Evolutionary conservation across 1,140 invertebrate species (phyloP).

Genomic region (Aphis craccivora): DNA sequence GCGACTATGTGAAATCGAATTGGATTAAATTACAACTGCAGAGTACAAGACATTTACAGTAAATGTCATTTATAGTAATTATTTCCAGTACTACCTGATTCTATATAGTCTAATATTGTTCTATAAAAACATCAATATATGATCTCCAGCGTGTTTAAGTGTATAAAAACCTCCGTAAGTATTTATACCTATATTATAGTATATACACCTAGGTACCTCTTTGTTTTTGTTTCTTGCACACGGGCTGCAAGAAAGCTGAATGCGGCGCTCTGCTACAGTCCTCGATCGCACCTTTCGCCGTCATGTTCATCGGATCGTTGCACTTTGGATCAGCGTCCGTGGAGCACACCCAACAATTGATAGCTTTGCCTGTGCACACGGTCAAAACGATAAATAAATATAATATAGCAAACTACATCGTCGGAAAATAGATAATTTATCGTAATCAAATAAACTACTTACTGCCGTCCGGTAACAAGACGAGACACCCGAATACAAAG

Average conservation of each 20-base stretch:
- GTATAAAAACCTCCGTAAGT: background rate
- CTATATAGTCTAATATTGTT: background rate
- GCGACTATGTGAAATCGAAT: background rate
- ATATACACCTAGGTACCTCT: slow-evolving; percentile 62
- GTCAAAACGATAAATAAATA: background rate
- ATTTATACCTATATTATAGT: background rate
- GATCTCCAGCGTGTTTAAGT: background rate
- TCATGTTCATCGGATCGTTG: slow-evolving; percentile 75
- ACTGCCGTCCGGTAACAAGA: background rate
- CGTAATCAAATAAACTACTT: background rate
- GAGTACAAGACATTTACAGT: background rate
- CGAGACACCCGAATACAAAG: slow-evolving; percentile 29
- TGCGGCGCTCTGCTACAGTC: slow-evolving; percentile 66
- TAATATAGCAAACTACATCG: background rate
- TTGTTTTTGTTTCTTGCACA: slow-evolving; percentile 67
- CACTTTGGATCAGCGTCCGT: slow-evolving; percentile 74
- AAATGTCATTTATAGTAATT: too few relatives aligned
- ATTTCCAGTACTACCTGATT: background rate
- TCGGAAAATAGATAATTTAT: background rate
- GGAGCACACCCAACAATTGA: slow-evolving; percentile 78
- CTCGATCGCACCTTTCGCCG: slow-evolving; percentile 67
- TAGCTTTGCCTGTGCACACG: slow-evolving; percentile 66
- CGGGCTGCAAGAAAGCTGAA: slow-evolving; percentile 61
- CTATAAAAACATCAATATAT: background rate
- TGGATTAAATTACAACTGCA: background rate